Evolutionary conservation across 2,797 vertebrate species (phyloP).

Genomic region (Cirrhinus molitorella): DNA sequence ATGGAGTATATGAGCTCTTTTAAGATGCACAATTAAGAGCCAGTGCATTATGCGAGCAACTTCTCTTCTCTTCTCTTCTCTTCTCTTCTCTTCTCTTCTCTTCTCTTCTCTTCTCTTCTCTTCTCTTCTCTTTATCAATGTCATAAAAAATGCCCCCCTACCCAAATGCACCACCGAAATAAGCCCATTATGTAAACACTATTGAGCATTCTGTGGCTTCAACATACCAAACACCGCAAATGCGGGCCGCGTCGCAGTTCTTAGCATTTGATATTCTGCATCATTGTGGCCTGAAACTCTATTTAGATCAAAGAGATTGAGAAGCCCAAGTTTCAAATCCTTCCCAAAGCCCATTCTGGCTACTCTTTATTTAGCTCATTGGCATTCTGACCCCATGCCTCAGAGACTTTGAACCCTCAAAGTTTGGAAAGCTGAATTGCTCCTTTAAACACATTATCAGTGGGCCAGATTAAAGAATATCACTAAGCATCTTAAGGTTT

Average conservation of each 20-base stretch:
- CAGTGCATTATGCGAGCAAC: slow-evolving; percentile 22
- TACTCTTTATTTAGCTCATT: slow-evolving; percentile 85
- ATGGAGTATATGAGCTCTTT: slow-evolving; percentile 32
- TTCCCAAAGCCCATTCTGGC: slow-evolving; percentile 81
- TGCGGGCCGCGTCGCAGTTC: slow-evolving; percentile 60
- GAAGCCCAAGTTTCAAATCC: slow-evolving; percentile 82
- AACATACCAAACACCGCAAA: slow-evolving; percentile 60
- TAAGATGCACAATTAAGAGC: slow-evolving; percentile 32
- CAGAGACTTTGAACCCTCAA: slow-evolving; percentile 84
- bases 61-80: slow-evolving; percentile 7
- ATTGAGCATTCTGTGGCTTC: slow-evolving; percentile 58
- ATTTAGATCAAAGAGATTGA: slow-evolving; percentile 82
- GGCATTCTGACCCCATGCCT: slow-evolving; percentile 85
- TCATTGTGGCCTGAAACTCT: slow-evolving; percentile 74
- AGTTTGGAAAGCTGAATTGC: slow-evolving; percentile 83
- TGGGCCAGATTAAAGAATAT: slow-evolving; percentile 83
- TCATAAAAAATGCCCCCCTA: slow-evolving; percentile 41
- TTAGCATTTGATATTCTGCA: slow-evolving; percentile 76
- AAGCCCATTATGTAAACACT: slow-evolving; percentile 57
- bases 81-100: slow-evolving; percentile 24
- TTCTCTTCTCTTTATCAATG: slow-evolving; percentile 34
- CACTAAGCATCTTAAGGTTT: slow-evolving; percentile 85
- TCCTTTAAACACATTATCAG: slow-evolving; percentile 89
- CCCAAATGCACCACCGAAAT: slow-evolving; percentile 37
- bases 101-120: slow-evolving; percentile 29